Percentiles rank a stretch among this genome's conserved stretches.
These are phyloP conservation scores for Drosophila biarmipes DNA, from an alignment of 1,140 invertebrate species.

Conservation along the genomic window DNA sequence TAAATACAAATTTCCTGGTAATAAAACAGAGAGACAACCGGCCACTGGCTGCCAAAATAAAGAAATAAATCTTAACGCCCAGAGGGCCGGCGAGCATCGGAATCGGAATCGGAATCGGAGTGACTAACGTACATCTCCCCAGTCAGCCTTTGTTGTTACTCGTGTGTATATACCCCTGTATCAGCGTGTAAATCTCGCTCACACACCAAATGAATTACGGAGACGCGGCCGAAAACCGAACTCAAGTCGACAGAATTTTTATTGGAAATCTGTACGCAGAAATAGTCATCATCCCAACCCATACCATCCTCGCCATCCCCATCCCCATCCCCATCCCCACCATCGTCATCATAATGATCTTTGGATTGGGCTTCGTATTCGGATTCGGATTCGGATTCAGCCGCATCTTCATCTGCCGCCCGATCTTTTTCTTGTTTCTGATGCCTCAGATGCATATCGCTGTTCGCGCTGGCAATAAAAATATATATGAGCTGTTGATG, in stretches of 20 bases:
- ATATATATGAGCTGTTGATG: conserved; percentile 82
- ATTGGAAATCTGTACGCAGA: conserved; percentile 82
- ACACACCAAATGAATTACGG: conserved; percentile 71
- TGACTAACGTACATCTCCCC: conserved; percentile 55
- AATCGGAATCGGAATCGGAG: conserved; percentile 18
- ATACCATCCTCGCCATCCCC: neutral
- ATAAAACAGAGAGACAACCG: conserved; percentile 52
- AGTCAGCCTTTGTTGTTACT: conserved; percentile 54
- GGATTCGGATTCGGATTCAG: conserved; percentile 34
- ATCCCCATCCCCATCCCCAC: conserved; percentile 4
- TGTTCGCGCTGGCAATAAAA: conserved; percentile 73
- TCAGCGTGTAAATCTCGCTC: conserved; percentile 79
- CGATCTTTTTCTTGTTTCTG: conserved; percentile 43
- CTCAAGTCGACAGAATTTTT: conserved; percentile 61
- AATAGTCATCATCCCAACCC: conserved; percentile 68
- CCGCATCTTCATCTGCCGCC: conserved; percentile 36
- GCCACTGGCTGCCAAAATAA: conserved; percentile 68
- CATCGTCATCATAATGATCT: conserved; percentile 20
- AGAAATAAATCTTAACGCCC: conserved; percentile 79
- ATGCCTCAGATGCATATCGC: conserved; percentile 76
- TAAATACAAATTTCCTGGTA: conserved; percentile 82
- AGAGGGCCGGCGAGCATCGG: conserved; percentile 9
- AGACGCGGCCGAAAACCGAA: conserved; percentile 23
- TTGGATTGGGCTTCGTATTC: conserved; percentile 23
- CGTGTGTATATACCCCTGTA: conserved; percentile 67